Evolutionary conservation across 2,113 vertebrate genomes (phyloP).

Genomic region (Ameiurus melas): DNA sequence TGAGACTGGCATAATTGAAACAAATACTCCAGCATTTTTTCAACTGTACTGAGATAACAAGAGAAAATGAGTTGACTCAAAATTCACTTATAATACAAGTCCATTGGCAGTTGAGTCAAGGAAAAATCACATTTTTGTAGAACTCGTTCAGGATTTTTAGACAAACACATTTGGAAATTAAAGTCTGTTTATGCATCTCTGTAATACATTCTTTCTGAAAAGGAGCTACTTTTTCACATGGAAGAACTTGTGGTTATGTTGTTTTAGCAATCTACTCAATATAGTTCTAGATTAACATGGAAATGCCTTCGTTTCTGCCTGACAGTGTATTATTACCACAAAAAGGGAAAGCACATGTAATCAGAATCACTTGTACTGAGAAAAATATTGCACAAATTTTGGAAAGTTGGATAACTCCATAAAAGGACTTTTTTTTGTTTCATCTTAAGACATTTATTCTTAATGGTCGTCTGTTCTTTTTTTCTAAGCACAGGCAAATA

Average conservation of each 20-base stretch:
- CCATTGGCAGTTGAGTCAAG: background rate
- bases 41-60: background rate
- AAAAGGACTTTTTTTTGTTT: background rate
- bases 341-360: background rate
- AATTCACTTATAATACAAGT: background rate
- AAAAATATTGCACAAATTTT: background rate
- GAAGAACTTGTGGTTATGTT: background rate
- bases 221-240: background rate
- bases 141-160: background rate
- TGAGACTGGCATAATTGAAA: constrained; percentile 17
- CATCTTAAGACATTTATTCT: background rate
- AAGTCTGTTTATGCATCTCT: background rate
- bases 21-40: constrained; percentile 2
- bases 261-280: background rate
- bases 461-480: background rate
- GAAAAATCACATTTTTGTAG: background rate
- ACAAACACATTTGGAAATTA: background rate
- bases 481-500: background rate
- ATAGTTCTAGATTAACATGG: background rate
- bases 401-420: background rate
- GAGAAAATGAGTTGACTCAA: background rate
- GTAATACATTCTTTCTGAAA: background rate
- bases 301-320: background rate
- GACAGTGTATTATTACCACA: background rate
- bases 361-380: background rate